These are phyloP conservation scores for Ischnus inquisitorius DNA, from an alignment of 2,888 invertebrate species.

Conservation along the genomic window DNA sequence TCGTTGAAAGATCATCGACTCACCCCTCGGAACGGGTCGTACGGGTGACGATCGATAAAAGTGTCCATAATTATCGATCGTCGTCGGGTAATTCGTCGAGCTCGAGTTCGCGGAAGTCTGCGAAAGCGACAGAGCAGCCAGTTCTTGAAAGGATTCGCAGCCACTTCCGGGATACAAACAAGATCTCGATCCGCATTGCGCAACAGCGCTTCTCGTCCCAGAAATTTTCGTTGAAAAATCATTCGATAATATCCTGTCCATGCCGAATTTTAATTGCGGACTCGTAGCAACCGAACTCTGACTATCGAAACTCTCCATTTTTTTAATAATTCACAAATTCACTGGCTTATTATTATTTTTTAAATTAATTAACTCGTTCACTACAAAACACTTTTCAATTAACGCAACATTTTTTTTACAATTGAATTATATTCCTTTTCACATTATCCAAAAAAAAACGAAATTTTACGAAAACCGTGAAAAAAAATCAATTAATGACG, in stretches of 20 bases:
- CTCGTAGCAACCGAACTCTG: slow-evolving; percentile 40
- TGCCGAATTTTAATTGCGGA: slow-evolving; percentile 88
- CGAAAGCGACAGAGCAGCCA: slow-evolving; percentile 69
- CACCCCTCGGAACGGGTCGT: slow-evolving; percentile 80
- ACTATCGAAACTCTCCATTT: slow-evolving; percentile 62
- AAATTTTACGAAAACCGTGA: too few species aligned
- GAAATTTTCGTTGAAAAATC: slow-evolving; percentile 80
- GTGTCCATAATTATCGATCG: slow-evolving; percentile 75
- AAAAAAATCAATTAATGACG: background rate
- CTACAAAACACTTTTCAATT: slow-evolving; percentile 15
- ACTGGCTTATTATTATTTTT: slow-evolving; percentile 5
- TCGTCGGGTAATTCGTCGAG: slow-evolving; percentile 66
- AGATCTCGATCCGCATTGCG: slow-evolving; percentile 32
- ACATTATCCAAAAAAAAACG: too few species aligned
- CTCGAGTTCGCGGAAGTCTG: slow-evolving; percentile 56
- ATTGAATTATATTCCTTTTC: background rate
- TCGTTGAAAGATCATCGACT: slow-evolving; percentile 51
- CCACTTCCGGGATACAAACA: slow-evolving; percentile 76
- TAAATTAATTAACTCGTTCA: slow-evolving; percentile 32
- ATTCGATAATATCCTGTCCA: slow-evolving; percentile 89
- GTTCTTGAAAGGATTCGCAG: slow-evolving; percentile 74
- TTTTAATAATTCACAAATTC: slow-evolving; percentile 34
- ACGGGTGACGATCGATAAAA: slow-evolving; percentile 79
- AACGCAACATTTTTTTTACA: background rate
- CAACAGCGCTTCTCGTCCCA: slow-evolving; percentile 51